phyloP scores from a whole-genome alignment of 2,797 vertebrate species.

The Steatocranus sp. region DNA sequence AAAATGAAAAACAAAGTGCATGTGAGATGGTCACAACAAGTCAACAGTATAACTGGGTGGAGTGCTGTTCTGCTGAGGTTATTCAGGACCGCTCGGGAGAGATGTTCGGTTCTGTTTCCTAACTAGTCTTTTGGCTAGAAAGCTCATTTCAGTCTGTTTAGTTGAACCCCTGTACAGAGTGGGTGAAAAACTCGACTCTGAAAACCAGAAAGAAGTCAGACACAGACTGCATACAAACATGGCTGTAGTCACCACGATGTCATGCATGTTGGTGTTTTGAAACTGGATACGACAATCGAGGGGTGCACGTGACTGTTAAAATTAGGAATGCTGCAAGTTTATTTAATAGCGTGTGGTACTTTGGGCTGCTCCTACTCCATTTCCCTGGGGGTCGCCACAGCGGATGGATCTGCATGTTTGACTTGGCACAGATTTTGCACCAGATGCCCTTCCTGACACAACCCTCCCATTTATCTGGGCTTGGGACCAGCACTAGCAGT shows the following conservation, averaged over 20 bases:
- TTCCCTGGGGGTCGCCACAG: not conserved
- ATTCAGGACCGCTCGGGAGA: not conserved
- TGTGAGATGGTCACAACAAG: not conserved
- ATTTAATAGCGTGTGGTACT: not conserved
- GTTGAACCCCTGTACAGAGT: not conserved
- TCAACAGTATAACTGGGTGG: not conserved
- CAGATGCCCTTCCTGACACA: not conserved
- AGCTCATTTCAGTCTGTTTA: not conserved
- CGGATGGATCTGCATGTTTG: not conserved
- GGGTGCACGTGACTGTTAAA: not conserved
- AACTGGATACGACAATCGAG: not conserved
- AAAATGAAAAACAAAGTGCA: not conserved
- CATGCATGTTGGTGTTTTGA: not conserved
- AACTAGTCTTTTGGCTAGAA: not conserved
- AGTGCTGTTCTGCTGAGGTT: not conserved
- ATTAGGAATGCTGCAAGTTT: not conserved
- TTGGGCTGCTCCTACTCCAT: not conserved
- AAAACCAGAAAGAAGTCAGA: not conserved
- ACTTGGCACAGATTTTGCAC: not conserved
- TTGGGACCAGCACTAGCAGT: not conserved
- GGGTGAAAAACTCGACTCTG: not conserved
- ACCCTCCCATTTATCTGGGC: not conserved
- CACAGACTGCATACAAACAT: not conserved
- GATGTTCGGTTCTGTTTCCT: conserved; percentile 21
- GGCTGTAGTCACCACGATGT: not conserved